These are phyloP conservation scores for Poeciliopsis presidionis DNA, from an alignment of 2,797 vertebrate species.

Conservation along the genomic window DNA sequence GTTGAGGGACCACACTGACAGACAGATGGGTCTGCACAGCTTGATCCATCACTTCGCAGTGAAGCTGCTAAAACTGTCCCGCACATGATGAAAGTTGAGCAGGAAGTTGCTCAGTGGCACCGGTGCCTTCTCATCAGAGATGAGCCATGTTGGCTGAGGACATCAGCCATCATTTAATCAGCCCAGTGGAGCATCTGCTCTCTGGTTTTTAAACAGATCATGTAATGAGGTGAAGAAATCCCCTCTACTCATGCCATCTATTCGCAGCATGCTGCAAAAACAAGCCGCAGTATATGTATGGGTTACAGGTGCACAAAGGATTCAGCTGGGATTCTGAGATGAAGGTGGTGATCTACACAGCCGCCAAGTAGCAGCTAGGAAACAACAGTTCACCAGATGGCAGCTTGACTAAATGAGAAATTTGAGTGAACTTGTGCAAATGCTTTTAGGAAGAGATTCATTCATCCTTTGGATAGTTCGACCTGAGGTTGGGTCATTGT, in stretches of 20 bases:
- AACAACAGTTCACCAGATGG: constrained; percentile 58
- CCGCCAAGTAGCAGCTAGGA: constrained; percentile 20
- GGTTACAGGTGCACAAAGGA: constrained; percentile 55
- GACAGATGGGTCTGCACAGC: constrained; percentile 20
- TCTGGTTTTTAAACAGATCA: constrained; percentile 65
- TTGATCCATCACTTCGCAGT: constrained; percentile 1
- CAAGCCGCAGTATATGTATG: constrained; percentile 39
- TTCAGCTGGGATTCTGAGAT: constrained; percentile 47
- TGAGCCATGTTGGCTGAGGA: constrained; percentile 33
- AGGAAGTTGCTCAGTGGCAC: constrained; percentile 32
- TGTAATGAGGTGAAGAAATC: constrained; percentile 59
- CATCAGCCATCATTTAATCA: constrained; percentile 70
- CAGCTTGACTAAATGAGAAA: constrained; percentile 42
- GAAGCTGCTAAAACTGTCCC: constrained; percentile 19
- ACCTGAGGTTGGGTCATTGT: constrained; percentile 25
- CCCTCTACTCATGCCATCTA: constrained; percentile 41
- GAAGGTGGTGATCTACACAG: constrained; percentile 47
- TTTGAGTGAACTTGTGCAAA: constrained; percentile 25
- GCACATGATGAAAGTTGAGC: constrained; percentile 13
- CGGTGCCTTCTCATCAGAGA: constrained; percentile 47
- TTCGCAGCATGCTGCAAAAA: constrained; percentile 52
- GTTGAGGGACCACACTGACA: constrained; percentile 3
- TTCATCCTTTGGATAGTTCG: constrained; percentile 21
- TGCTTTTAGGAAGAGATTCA: constrained; percentile 11
- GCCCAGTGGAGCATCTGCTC: constrained; percentile 60